phyloP scores from a whole-genome alignment of 2,113 vertebrate species.

The Aptenodytes forsteri region DNA sequence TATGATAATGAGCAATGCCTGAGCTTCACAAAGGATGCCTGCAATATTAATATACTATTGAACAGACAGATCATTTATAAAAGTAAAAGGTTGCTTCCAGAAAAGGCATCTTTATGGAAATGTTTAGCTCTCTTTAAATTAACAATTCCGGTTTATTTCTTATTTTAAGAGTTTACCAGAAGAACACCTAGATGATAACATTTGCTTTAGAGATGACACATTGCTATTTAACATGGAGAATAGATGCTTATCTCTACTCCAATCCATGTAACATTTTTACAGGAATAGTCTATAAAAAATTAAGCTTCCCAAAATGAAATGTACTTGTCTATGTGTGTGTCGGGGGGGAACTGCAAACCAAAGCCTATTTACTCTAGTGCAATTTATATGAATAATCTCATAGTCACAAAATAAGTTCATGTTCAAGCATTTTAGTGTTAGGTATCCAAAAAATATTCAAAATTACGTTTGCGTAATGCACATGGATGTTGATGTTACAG shows the following conservation, averaged over 20 bases:
- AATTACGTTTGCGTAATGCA: conserved; percentile 26
- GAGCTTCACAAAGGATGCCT: conserved; percentile 24
- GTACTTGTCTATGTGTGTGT: background rate
- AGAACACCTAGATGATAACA: conserved; percentile 23
- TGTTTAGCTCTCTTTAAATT: conserved; percentile 36
- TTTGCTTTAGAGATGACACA: conserved; percentile 51
- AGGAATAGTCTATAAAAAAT: conserved; percentile 48
- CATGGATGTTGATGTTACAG: conserved; percentile 57
- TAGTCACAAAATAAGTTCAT: conserved; percentile 13
- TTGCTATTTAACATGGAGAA: conserved; percentile 37
- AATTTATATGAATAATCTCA: conserved; percentile 64
- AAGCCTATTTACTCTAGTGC: conserved; percentile 1
- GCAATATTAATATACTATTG: conserved; percentile 3
- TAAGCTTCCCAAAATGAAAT: conserved; percentile 56
- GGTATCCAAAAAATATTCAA: conserved; percentile 31
- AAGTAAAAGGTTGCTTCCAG: conserved; percentile 51
- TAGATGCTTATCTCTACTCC: conserved; percentile 33
- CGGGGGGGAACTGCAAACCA: background rate
- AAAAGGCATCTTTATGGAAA: conserved; percentile 51
- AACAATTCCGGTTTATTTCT: conserved; percentile 28
- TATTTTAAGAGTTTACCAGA: conserved; percentile 5
- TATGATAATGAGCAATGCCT: conserved; percentile 44
- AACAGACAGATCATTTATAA: conserved; percentile 53
- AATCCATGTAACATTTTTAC: conserved; percentile 23
- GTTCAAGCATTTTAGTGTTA: conserved; percentile 30